A percentile compares a stretch with the other conserved stretches of the same genome.
These are phyloP conservation scores for Eupeodes luniger DNA, from an alignment of 2,888 invertebrate species.

Conservation along the genomic window DNA sequence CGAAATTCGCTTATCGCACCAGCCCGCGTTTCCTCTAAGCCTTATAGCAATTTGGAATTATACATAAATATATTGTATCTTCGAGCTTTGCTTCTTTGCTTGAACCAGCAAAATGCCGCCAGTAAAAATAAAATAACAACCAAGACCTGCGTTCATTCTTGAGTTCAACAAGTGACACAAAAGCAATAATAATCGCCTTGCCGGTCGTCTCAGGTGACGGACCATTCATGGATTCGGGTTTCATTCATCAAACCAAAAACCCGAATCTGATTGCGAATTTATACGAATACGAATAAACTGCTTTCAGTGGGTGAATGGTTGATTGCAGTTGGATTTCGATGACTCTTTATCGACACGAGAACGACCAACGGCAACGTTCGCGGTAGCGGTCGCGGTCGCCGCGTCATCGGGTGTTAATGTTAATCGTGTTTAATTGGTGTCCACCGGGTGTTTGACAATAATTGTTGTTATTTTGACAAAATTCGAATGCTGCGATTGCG, in stretches of 20 bases:
- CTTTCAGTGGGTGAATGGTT: conserved; percentile 59
- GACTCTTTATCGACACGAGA: not conserved
- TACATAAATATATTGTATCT: not conserved
- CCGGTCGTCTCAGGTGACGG: conserved; percentile 67
- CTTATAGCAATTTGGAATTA: not conserved
- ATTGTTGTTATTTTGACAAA: conserved; percentile 71
- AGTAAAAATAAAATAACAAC: conserved; percentile 23
- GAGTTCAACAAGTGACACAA: conserved; percentile 70
- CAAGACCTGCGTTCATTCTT: conserved; percentile 53
- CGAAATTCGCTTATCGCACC: conserved; percentile 66
- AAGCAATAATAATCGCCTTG: conserved; percentile 62
- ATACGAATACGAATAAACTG: conserved; percentile 20
- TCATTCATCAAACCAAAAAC: conserved; percentile 69
- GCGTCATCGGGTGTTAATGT: conserved; percentile 45
- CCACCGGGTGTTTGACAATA: conserved; percentile 75
- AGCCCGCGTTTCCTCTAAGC: conserved; percentile 37
- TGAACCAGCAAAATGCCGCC: conserved; percentile 57
- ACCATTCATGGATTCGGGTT: conserved; percentile 73
- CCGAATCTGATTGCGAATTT: conserved; percentile 6
- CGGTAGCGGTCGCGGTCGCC: no score
- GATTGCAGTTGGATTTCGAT: conserved; percentile 35
- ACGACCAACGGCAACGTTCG: not conserved
- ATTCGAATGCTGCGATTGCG: conserved; percentile 60
- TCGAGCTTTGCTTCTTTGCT: conserved; percentile 34
- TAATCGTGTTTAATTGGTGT: conserved; percentile 74